Evolutionary conservation across 1,140 invertebrate species (phyloP).

Genomic region (Stegodyphus mimosarum): DNA sequence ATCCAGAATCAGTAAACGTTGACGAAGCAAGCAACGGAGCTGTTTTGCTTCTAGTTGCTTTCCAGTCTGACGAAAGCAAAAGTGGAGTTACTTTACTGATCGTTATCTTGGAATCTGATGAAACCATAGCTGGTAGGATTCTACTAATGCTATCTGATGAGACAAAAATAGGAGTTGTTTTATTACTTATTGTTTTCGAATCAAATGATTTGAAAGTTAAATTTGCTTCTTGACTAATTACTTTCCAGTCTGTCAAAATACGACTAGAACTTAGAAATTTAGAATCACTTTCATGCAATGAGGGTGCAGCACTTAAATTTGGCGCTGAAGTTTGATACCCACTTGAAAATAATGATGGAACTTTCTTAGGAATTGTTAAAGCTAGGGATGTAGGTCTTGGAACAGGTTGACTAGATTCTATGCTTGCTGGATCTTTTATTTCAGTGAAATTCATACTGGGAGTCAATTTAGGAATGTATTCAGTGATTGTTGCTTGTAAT

Average conservation of each 20-base stretch:
- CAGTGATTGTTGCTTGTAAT: too few species aligned
- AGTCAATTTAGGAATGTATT: not conserved
- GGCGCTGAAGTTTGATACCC: not conserved
- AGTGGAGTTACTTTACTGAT: not conserved
- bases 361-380: not conserved
- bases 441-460: not conserved
- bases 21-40: not conserved
- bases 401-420: slow-evolving; percentile 10
- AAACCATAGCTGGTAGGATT: not conserved
- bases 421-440: slow-evolving; percentile 23
- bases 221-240: not conserved
- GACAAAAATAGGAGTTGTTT: not conserved
- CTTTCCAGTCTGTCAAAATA: not conserved
- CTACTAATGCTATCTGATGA: not conserved
- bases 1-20: not conserved
- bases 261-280: not conserved
- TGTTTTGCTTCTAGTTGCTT: not conserved
- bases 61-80: not conserved
- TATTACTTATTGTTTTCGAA: not conserved
- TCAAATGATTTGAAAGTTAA: not conserved
- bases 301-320: not conserved
- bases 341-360: not conserved
- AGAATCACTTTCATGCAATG: not conserved
- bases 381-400: not conserved
- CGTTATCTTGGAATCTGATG: not conserved